These are phyloP conservation scores for Neodontobutis hainanensis DNA, from an alignment of 2,113 vertebrate genomes.

Conservation along the genomic window DNA sequence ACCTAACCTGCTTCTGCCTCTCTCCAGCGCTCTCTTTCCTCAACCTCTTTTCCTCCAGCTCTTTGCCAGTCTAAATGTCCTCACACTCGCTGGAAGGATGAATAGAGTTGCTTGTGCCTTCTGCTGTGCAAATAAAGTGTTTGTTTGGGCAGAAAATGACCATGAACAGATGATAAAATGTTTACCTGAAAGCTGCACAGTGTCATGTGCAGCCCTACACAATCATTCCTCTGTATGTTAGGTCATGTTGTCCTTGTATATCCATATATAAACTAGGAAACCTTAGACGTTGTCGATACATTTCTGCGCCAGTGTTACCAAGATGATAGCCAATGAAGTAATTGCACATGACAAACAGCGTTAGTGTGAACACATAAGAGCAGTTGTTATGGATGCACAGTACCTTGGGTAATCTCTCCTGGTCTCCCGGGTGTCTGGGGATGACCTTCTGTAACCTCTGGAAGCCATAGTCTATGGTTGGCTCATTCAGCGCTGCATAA, in stretches of 20 bases:
- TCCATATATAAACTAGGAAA: conserved; percentile 56
- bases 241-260: conserved; percentile 53
- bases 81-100: conserved; percentile 63
- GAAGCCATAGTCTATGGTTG: conserved; percentile 98
- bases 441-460: conserved; percentile 98
- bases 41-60: conserved; percentile 61
- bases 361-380: conserved; percentile 38
- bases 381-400: conserved; percentile 27
- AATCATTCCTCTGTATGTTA: conserved; percentile 50
- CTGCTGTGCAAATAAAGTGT: conserved; percentile 58
- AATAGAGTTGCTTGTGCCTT: conserved; percentile 60
- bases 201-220: conserved; percentile 42
- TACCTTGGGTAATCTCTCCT: conserved; percentile 97
- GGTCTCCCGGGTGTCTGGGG: conserved; percentile 95
- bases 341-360: conserved; percentile 35
- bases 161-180: conserved; percentile 60
- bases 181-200: conserved; percentile 35
- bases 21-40: conserved; percentile 69
- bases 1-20: conserved; percentile 83
- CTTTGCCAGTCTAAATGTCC: conserved; percentile 75
- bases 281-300: conserved; percentile 59
- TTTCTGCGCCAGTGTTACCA: conserved; percentile 39
- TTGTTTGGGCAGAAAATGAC: conserved; percentile 60
- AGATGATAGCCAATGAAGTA: conserved; percentile 46
- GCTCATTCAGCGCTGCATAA: conserved; percentile 90